Percentiles rank a stretch among this genome's conserved stretches.
These are phyloP conservation scores for Falco cherrug DNA, from an alignment of 2,797 vertebrate species.

Conservation along the genomic window DNA sequence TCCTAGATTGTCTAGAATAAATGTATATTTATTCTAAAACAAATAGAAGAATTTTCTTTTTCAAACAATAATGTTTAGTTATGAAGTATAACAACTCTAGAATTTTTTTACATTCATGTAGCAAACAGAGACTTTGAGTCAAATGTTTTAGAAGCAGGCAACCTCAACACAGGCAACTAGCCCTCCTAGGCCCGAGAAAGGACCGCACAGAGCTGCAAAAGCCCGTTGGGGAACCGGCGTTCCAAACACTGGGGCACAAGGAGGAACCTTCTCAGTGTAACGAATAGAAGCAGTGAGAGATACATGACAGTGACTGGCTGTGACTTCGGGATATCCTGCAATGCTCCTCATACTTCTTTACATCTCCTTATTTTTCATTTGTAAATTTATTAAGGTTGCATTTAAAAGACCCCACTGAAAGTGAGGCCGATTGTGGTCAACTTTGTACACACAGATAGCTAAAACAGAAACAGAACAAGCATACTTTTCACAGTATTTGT, in stretches of 20 bases:
- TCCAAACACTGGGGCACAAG: neutral
- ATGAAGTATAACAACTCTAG: neutral
- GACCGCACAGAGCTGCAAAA: neutral
- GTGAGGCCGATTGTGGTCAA: neutral
- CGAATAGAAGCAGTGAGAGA: neutral
- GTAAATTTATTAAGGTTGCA: neutral
- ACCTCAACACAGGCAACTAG: neutral
- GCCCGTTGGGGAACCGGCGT: neutral
- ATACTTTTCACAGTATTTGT: neutral
- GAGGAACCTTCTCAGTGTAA: neutral
- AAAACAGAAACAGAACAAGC: fast-evolving
- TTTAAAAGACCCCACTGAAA: neutral
- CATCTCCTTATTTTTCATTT: neutral
- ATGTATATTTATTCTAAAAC: neutral
- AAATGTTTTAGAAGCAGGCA: neutral
- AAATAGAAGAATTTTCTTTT: neutral
- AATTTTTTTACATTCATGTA: neutral
- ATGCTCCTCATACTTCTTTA: neutral
- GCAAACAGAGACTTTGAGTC: neutral
- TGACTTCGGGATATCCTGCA: neutral
- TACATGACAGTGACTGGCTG: neutral
- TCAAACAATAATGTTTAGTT: neutral
- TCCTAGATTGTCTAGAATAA: neutral
- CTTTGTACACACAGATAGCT: neutral
- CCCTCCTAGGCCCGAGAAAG: neutral